phyloP scores from a whole-genome alignment of 2,113 vertebrate species.

The Catagonus wagneri region DNA sequence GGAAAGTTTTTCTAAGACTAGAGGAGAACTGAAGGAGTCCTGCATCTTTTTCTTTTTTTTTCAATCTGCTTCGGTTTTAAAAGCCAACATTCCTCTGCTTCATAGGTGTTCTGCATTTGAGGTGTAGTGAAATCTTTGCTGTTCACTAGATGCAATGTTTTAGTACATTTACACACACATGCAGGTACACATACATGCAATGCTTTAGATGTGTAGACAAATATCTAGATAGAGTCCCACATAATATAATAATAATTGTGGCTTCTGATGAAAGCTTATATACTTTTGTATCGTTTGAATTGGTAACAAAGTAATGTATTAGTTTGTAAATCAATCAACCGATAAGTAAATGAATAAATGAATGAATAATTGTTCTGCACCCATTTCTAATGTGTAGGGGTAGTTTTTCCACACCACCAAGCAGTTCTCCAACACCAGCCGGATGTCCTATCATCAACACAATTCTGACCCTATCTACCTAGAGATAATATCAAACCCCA shows the following conservation, averaged over 20 bases:
- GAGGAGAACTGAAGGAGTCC: conserved; percentile 94
- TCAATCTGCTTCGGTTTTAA: conserved; percentile 71
- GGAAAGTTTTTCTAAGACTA: conserved; percentile 98
- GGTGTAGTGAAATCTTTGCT: conserved; percentile 92
- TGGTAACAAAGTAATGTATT: background rate
- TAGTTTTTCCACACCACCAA: background rate
- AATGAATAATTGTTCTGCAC: background rate
- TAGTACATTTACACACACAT: background rate
- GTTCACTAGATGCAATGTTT: conserved; percentile 90
- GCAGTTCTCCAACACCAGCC: background rate
- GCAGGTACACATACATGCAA: background rate
- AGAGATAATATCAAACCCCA: background rate
- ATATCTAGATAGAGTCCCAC: background rate
- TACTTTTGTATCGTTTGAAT: conserved; percentile 16
- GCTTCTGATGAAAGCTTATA: background rate
- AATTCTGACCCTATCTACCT: background rate
- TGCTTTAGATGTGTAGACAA: background rate
- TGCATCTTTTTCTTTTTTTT: conserved; percentile 87
- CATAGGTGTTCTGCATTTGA: conserved; percentile 96
- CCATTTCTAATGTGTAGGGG: background rate
- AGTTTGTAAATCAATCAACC: background rate
- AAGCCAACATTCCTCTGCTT: conserved; percentile 98
- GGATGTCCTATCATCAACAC: background rate
- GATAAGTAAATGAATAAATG: background rate
- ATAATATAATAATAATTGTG: too few relatives aligned